Evolutionary conservation across 2,888 invertebrate species (phyloP), one percentile per base, ranked within the genome.

Genomic region (Phyllotreta cruciferae): DNA sequence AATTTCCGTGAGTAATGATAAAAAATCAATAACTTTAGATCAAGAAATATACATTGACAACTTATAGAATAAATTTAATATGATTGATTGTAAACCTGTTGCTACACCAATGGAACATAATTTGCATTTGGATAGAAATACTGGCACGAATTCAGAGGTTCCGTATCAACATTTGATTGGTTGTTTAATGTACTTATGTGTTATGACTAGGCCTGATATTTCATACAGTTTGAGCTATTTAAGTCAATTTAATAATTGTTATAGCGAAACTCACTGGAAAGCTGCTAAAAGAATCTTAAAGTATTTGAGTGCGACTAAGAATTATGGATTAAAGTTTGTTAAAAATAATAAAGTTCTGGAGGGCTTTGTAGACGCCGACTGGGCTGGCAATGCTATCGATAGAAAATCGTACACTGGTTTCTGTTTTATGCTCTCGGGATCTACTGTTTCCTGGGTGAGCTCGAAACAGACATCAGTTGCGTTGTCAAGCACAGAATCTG

Each of bases 31-130:
- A 14, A 47, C 47, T n/a, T 34, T 47, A 34, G 47, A 47, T 14
- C 24, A 47, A 47, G 47, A 47, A 47, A 8, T 3, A 47, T 47
- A n/a, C 34, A 14, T 47, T 47, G 47, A 47, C n/a, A 47, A 34
- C 34, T 14, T 47, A 6, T 11, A 10, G 14, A 47, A 14, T 47
- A 47, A 14, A 14, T 47, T 47, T 47, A 47, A n/a, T 9, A 47
- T 47, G 45, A 13, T 24, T 14, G 45, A 45, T 45, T n/a, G 8
- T 9, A 45, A 45, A 45, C 13, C 45, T 13, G 47, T 47, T n/a
- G 47, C 47, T 45, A 45, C n/a, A 9, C 24, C 47, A n/a, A 47
- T 14, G 47, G 47, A 47, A 47, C 14, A 9, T 8, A 47, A 47
- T 14, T 34, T 34, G 9, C 14, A 47, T 47, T 47, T 47, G 9